Percentiles rank a stretch among this genome's conserved stretches.
phyloP scores from a whole-genome alignment of 1,140 invertebrate species.

The Leptinotarsa defecta region DNA sequence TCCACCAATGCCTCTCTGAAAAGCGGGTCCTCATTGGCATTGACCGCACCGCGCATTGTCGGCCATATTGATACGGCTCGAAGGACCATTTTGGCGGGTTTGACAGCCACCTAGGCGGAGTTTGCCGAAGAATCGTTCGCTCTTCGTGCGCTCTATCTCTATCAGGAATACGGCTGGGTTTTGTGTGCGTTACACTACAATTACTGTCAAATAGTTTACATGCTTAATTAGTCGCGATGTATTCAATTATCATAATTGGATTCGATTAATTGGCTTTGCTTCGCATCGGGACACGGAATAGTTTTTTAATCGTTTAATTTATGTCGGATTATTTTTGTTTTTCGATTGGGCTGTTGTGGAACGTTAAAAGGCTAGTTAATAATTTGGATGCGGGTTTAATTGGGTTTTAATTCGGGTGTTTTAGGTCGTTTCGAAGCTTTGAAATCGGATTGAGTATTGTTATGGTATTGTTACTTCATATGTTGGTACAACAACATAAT shows the following conservation, averaged over 20 bases:
- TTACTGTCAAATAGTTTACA: conserved; percentile 52
- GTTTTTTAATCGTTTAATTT: conserved; percentile 47
- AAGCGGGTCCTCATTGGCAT: conserved; percentile 36
- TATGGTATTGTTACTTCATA: too few relatives aligned
- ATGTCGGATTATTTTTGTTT: conserved; percentile 39
- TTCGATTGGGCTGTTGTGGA: conserved; percentile 13
- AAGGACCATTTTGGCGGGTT: conserved; percentile 18
- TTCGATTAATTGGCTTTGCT: conserved; percentile 54
- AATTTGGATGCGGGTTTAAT: conserved; percentile 14
- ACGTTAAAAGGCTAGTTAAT: conserved; percentile 21
- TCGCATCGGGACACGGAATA: conserved; percentile 44
- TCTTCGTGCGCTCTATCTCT: conserved; percentile 30
- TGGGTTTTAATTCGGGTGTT: conserved; percentile 14
- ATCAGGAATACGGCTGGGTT: conserved; percentile 31
- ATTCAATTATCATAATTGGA: conserved; percentile 56
- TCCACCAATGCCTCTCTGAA: conserved; percentile 49
- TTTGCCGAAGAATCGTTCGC: conserved; percentile 32
- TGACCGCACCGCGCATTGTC: conserved; percentile 14
- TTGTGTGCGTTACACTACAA: conserved; percentile 38
- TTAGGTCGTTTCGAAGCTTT: not conserved
- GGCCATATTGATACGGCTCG: conserved; percentile 30
- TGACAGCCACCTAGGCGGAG: conserved; percentile 30
- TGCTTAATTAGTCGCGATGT: conserved; percentile 55
- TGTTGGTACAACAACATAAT: too few relatives aligned
- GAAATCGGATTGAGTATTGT: too few relatives aligned